Evolutionary conservation across 2,888 invertebrate genomes (phyloP), one percentile per base, ranked within the genome.

Genomic region (Gasteruption jaculator): DNA sequence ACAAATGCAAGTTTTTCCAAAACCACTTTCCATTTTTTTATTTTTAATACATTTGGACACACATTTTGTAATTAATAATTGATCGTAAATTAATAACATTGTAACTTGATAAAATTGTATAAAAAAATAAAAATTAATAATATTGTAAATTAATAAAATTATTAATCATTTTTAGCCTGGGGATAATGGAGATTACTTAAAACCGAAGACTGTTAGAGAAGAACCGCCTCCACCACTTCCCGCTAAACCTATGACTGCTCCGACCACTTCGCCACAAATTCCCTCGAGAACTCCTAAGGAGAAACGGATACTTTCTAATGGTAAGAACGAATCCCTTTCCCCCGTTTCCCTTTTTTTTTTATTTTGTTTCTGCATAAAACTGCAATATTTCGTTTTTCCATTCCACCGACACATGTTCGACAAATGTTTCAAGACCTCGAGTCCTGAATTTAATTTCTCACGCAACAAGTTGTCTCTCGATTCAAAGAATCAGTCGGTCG

Each of bases 211-310:
- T 12, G 43, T 16, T 5, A 24, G n/a, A n/a, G 14, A 37, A 5
- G 14, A 38, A 20, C 48, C 48, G 1, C 65, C 63, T 4, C 58
- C 59, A 16, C 62, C 61, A 1, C 43, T 65, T 15, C 64, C 64
- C 7, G 50, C 54, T 1, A 64, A 63, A 33, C 59, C 58, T 2
- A 30, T 57, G 5, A 54, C 33, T 19, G 31, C 49, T 2, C 38
- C 55, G 3, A 37, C 48, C 8, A 47, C 41, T 4, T 42, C 48
- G n/a, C 49, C 52, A 4, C 45, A 49, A n/a, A n/a, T n/a, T n/a
- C n/a, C n/a, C n/a, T n/a, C n/a, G n/a, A n/a, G n/a, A n/a, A n/a
- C n/a, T 14, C 15, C 39, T 4, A 41, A 43, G 6, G 44, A 15
- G 47, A 43, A 12, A 10, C 29, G 5, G 38, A 46, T 18, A 15